phyloP scores from a whole-genome alignment of 2,113 vertebrate species.

The Cricetomys ansorgei region DNA sequence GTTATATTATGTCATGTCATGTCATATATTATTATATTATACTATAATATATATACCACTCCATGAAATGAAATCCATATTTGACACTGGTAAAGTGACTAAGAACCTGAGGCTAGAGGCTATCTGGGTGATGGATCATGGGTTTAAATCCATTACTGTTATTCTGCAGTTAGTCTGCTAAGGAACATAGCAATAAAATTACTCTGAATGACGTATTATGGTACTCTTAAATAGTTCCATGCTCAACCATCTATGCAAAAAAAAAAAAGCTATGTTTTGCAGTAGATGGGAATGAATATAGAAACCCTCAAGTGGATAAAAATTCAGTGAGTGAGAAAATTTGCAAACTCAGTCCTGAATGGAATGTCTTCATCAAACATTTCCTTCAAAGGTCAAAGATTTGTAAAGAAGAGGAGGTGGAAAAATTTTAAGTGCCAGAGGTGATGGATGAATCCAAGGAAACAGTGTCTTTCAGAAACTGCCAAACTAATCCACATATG shows the following conservation, averaged over 20 bases:
- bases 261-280: neutral
- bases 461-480: neutral
- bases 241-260: neutral
- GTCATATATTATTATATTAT: too few relatives aligned
- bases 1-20: too few relatives aligned
- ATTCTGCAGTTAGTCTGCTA: neutral
- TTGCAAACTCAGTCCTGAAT: neutral
- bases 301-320: neutral
- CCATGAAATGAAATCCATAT: neutral
- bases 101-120: neutral
- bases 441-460: neutral
- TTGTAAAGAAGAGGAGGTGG: neutral
- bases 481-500: neutral
- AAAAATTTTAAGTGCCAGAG: neutral
- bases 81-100: neutral
- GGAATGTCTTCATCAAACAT: neutral
- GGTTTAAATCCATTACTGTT: too few relatives aligned
- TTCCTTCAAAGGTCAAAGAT: neutral
- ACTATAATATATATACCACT: too few relatives aligned
- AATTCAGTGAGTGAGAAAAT: neutral
- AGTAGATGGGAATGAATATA: neutral
- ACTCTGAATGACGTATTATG: neutral
- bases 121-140: neutral
- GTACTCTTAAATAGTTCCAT: neutral
- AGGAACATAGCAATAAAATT: neutral